These are phyloP conservation scores for Ischnus inquisitorius DNA, from an alignment of 2,888 invertebrate species.

Conservation along the genomic window DNA sequence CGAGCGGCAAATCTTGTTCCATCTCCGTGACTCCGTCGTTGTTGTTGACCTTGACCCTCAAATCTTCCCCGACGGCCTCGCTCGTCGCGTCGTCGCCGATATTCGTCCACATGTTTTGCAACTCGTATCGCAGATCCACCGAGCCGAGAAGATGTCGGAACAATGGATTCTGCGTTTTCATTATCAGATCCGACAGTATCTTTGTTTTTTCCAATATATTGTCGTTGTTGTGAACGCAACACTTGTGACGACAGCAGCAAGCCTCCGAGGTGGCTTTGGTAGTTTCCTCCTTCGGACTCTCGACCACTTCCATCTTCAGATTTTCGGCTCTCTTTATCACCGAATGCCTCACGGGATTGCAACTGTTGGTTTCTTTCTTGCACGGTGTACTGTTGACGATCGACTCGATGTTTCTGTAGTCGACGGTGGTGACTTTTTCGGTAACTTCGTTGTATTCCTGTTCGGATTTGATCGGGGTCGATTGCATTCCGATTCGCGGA, in stretches of 20 bases:
- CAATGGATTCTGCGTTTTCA: slow-evolving; percentile 82
- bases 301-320: slow-evolving; percentile 79
- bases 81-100: slow-evolving; percentile 72
- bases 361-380: slow-evolving; percentile 75
- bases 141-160: slow-evolving; percentile 81
- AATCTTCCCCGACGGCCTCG: slow-evolving; percentile 78
- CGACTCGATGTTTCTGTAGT: slow-evolving; percentile 84
- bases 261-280: slow-evolving; percentile 65
- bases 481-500: slow-evolving; percentile 81
- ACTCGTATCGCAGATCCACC: slow-evolving; percentile 82
- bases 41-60: slow-evolving; percentile 85
- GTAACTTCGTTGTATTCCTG: slow-evolving; percentile 69
- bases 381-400: slow-evolving; percentile 82
- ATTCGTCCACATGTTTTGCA: slow-evolving; percentile 82
- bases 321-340: slow-evolving; percentile 82
- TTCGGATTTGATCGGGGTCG: slow-evolving; percentile 83
- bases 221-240: slow-evolving; percentile 82
- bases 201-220: slow-evolving; percentile 82
- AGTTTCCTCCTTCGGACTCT: slow-evolving; percentile 71
- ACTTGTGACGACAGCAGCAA: slow-evolving; percentile 83
- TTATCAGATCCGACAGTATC: slow-evolving; percentile 83
- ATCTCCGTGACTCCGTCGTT: slow-evolving; percentile 79
- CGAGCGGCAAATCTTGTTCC: slow-evolving; percentile 85
- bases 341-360: slow-evolving; percentile 80
- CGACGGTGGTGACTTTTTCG: slow-evolving; percentile 78